These are phyloP conservation scores for Tachina grossa DNA, from an alignment of 2,888 invertebrate species.

Conservation along the genomic window DNA sequence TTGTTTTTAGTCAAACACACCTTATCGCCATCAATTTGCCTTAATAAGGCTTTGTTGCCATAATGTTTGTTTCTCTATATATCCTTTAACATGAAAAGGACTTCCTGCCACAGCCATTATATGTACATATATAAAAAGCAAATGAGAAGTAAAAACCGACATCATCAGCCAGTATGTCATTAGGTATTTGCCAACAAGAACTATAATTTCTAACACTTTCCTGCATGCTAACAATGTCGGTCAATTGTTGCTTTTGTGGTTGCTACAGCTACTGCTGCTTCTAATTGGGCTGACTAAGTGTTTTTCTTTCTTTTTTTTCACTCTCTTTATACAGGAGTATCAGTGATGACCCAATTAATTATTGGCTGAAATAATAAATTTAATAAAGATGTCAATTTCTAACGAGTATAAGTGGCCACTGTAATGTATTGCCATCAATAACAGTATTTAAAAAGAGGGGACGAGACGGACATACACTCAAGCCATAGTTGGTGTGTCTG, in stretches of 20 bases:
- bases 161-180: neutral
- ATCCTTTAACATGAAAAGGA: slow-evolving; percentile 12
- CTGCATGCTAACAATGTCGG: slow-evolving; percentile 35
- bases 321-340: neutral
- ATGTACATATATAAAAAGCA: neutral
- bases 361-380: slow-evolving; percentile 66
- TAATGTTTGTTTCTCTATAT: slow-evolving; percentile 17
- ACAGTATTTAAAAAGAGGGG: neutral
- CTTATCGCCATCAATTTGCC: slow-evolving; percentile 63
- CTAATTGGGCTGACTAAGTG: slow-evolving; percentile 2
- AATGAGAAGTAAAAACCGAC: neutral
- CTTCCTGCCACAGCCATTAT: neutral
- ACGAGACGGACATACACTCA: neutral
- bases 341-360: slow-evolving; percentile 67
- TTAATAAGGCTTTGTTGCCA: slow-evolving; percentile 42
- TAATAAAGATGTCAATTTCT: slow-evolving; percentile 57
- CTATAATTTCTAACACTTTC: slow-evolving; percentile 44
- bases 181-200: slow-evolving; percentile 16
- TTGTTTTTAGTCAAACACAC: slow-evolving; percentile 58
- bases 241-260: slow-evolving; percentile 20
- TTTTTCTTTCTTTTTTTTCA: neutral
- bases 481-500: slow-evolving; percentile 1
- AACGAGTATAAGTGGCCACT: slow-evolving; percentile 40
- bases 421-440: neutral
- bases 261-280: neutral